Evolutionary conservation across 1,140 invertebrate genomes (phyloP).

Genomic region (Papilio helenus): DNA sequence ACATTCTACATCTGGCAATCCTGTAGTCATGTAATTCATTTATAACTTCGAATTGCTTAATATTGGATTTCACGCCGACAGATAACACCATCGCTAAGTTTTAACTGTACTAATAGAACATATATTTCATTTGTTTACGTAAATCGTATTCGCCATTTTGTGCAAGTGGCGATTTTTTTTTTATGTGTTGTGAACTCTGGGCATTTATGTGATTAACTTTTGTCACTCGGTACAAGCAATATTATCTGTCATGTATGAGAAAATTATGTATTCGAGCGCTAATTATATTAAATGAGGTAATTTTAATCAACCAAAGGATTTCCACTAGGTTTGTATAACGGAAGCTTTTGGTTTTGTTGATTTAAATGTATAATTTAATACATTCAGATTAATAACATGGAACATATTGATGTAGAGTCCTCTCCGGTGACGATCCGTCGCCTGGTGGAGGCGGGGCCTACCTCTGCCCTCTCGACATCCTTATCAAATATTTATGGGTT

Average conservation of each 20-base stretch:
- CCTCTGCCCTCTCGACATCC: slow-evolving; percentile 10
- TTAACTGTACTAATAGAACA: not conserved
- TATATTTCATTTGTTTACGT: not conserved
- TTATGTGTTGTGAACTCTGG: not conserved
- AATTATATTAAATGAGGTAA: not conserved
- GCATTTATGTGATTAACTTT: slow-evolving; percentile 4
- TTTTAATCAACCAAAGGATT: not conserved
- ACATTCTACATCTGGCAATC: not conserved
- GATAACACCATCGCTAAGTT: not conserved
- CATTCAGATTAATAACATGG: not conserved
- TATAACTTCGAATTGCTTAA: not conserved
- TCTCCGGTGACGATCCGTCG: slow-evolving; percentile 50
- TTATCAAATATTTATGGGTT: slow-evolving; percentile 28
- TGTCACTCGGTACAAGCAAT: not conserved
- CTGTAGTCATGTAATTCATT: not conserved
- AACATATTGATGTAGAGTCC: slow-evolving; percentile 42
- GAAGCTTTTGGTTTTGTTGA: too few relatives aligned
- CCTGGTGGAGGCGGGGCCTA: not conserved
- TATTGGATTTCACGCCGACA: not conserved
- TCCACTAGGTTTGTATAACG: not conserved
- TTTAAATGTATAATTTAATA: not conserved
- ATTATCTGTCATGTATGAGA: too few relatives aligned
- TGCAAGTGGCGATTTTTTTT: not conserved
- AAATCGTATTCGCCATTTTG: not conserved
- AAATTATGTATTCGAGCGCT: too few relatives aligned